Evolutionary conservation across 2,888 invertebrate species (phyloP).

Genomic region (Notodonta ziczac): DNA sequence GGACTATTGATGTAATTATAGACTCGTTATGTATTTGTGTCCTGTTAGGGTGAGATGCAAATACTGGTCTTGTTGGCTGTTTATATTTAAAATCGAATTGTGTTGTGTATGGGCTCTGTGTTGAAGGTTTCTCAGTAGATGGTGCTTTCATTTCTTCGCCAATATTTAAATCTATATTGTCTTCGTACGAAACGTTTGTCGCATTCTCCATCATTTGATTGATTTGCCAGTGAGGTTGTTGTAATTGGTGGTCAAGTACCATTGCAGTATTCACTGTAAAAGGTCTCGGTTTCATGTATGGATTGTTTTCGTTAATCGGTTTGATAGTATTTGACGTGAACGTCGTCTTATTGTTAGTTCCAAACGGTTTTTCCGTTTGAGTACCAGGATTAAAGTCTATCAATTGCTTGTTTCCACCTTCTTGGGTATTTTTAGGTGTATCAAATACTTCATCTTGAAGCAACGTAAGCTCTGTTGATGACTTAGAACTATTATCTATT

Average conservation of each 20-base stretch:
- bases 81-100: slow-evolving; percentile 53
- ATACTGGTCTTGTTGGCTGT: slow-evolving; percentile 53
- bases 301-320: slow-evolving; percentile 61
- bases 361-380: slow-evolving; percentile 81
- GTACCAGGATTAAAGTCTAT: slow-evolving; percentile 64
- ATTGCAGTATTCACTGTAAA: slow-evolving; percentile 65
- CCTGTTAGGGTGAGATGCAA: slow-evolving; percentile 50
- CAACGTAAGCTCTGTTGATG: slow-evolving; percentile 54
- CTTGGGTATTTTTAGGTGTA: slow-evolving; percentile 37
- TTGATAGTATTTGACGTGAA: slow-evolving; percentile 71
- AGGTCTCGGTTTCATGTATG: slow-evolving; percentile 71
- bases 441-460: slow-evolving; percentile 57
- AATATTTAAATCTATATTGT: slow-evolving; percentile 71
- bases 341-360: slow-evolving; percentile 56
- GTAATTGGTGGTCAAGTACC: slow-evolving; percentile 73
- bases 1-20: slow-evolving; percentile 79
- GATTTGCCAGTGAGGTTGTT: slow-evolving; percentile 81
- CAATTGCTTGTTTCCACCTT: slow-evolving; percentile 43
- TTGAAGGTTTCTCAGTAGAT: slow-evolving; percentile 44
- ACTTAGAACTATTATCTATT: slow-evolving; percentile 39
- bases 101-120: slow-evolving; percentile 42
- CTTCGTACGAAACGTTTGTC: slow-evolving; percentile 72
- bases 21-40: slow-evolving; percentile 58
- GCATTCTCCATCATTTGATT: slow-evolving; percentile 74
- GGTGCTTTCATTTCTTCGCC: slow-evolving; percentile 70